phyloP scores from a whole-genome alignment of 2,113 vertebrate genomes.

The Xenopus laevis region DNA sequence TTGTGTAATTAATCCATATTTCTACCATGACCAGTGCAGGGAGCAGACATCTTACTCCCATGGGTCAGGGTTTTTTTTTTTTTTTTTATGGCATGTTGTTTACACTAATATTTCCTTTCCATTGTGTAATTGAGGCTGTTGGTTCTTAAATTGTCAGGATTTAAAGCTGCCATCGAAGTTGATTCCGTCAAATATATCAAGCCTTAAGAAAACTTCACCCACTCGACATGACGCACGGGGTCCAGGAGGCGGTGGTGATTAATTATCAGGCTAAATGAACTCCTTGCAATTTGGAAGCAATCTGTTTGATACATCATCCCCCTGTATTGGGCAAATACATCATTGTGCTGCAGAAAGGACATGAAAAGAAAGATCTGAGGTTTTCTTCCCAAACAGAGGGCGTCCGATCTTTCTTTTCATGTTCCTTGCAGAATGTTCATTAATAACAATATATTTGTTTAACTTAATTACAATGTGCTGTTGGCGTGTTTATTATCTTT shows the following conservation, averaged over 20 bases:
- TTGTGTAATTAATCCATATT: too few relatives aligned
- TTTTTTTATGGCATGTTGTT: constrained; percentile 6
- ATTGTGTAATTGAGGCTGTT: constrained; percentile 27
- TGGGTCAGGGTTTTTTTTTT: too few relatives aligned
- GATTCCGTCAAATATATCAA: constrained; percentile 13
- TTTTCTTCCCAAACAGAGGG: constrained; percentile 28
- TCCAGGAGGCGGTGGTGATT: constrained; percentile 5
- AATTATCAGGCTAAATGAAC: constrained; percentile 19
- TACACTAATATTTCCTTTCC: constrained; percentile 30
- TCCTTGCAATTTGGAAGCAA: constrained; percentile 32
- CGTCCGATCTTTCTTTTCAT: constrained; percentile 40
- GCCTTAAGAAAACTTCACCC: constrained; percentile 34
- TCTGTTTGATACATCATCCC: constrained; percentile 21
- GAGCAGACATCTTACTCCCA: too few relatives aligned
- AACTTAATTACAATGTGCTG: constrained; percentile 42
- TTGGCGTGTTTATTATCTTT: constrained; percentile 34
- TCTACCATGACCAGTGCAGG: too few relatives aligned
- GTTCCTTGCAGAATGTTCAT: constrained; percentile 31
- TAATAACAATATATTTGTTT: constrained; percentile 44
- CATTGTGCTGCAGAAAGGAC: constrained; percentile 4
- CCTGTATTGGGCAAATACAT: constrained; percentile 10
- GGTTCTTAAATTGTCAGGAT: constrained; percentile 23
- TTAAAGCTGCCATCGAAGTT: constrained; percentile 13
- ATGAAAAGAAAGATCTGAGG: constrained; percentile 40
- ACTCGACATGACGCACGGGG: constrained; percentile 24